Conservation (phyloP, 2,113 vertebrate genomes). For the Turdus rufiventris region DNA sequence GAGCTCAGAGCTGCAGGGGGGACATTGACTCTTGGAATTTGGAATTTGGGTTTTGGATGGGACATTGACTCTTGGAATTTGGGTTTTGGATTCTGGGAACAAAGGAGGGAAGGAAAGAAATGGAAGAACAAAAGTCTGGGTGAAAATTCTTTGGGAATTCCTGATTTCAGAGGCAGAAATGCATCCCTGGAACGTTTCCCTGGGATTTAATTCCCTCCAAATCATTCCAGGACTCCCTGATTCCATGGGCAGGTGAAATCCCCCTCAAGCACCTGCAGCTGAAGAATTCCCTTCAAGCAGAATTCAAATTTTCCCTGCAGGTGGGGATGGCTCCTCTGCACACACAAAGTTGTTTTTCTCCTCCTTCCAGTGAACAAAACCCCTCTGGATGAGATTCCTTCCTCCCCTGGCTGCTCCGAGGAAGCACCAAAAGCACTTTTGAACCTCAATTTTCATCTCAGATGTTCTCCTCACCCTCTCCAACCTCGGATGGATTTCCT, state of each 20-base stretch:
- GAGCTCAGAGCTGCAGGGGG: too few relatives aligned
- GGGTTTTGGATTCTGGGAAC: neutral
- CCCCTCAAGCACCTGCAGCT: too few relatives aligned
- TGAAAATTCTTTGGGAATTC: neutral
- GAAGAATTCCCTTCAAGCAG: neutral
- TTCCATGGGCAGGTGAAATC: too few relatives aligned
- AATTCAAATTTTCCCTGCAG: neutral
- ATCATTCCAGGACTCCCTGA: neutral
- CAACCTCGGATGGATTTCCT: rapidly evolving
- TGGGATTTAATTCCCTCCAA: too few relatives aligned
- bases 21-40: too few relatives aligned
- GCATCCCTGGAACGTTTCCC: neutral
- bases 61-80: neutral
- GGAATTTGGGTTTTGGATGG: too few relatives aligned
- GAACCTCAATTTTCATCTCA: neutral
- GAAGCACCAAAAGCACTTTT: neutral
- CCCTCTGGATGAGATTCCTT: neutral
- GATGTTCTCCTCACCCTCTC: neutral
- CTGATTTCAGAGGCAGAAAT: neutral
- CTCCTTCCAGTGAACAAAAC: neutral
- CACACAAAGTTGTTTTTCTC: neutral
- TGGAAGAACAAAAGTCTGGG: neutral
- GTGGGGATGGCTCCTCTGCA: too few relatives aligned
- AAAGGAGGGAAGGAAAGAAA: neutral
- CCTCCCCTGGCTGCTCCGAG: neutral